Percentiles rank a stretch among this genome's conserved stretches.
Conservation (phyloP, 2,113 vertebrate genomes). For the Oncorhynchus nerka region DNA sequence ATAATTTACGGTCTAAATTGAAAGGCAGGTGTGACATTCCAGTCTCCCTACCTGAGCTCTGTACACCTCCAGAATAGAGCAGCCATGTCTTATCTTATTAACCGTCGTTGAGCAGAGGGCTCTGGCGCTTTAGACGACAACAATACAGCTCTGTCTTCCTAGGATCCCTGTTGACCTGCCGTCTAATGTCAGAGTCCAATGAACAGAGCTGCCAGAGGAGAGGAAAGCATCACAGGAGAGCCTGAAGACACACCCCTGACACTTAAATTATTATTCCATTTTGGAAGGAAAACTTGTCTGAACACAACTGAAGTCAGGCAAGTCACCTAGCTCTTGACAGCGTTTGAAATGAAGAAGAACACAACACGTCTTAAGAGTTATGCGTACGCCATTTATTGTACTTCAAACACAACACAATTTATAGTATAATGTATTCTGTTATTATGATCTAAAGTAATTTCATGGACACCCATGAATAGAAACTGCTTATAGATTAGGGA, state of each 20-base stretch:
- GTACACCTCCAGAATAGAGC: neutral
- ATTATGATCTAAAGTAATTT: neutral
- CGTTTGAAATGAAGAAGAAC: too few relatives aligned
- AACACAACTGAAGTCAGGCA: neutral
- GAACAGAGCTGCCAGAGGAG: constrained; percentile 11
- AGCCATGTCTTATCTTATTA: constrained; percentile 16
- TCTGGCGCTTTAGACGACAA: neutral
- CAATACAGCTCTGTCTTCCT: constrained; percentile 18
- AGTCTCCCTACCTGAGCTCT: neutral
- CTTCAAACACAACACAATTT: neutral
- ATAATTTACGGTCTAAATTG: too few relatives aligned
- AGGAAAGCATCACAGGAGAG: neutral
- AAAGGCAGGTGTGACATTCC: too few relatives aligned
- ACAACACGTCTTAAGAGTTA: too few relatives aligned
- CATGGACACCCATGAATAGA: neutral
- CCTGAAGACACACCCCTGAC: constrained; percentile 32
- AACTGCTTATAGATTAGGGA: neutral
- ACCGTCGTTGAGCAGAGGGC: neutral
- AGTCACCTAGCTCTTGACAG: neutral
- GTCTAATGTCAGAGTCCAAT: constrained; percentile 49
- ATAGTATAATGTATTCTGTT: neutral
- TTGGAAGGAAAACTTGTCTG: constrained; percentile 16
- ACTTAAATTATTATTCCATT: constrained; percentile 48
- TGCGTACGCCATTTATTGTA: neutral
- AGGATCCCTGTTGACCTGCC: constrained; percentile 52